Base-by-base conservation (phyloP, 23 tunicate genomes). In the Diplosoma virens region DNA sequence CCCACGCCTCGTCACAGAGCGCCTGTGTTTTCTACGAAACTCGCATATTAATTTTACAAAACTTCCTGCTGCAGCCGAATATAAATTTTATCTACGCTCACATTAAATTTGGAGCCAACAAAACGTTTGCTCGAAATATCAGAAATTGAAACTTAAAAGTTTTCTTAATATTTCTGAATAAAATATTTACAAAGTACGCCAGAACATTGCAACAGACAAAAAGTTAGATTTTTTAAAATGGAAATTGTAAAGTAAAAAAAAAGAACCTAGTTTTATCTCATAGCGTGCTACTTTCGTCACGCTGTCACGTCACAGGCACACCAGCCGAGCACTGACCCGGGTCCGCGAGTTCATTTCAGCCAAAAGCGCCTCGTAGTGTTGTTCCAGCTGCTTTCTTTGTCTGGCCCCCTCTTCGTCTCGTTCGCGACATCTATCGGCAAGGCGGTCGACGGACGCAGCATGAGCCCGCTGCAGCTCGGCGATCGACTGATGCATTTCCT, bases 1-100 rank as follows among this genome's bases (percentile, higher is more conserved):
- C 89, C 97, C 97, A 90, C 27, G 97, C 97, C 63, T 90, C 97
- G 34, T 90, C 90, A 58, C 97, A 90, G 61, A 84, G 54, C 1
- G 76, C 66, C 71, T 90, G 97, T 0, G 89, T 84, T 80, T 90
- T 84, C 97, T 90, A 34, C 27, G 5, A 31, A 74, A n/a, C n/a
- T n/a, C n/a, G n/a, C n/a, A n/a, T n/a, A n/a, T n/a, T n/a, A n/a
- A n/a, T n/a, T 45, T 9, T 9, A 45, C 52, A 45, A 11, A 45
- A 9, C 52, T 11, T 9, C 16, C 11, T 9, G 16, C 11, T 16
- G 11, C 14, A 9, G 52, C 16, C 16, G 52, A 45, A 11, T 9
- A 45, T 9, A 45, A 11, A 45, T 9, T 45, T 45, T 16, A n/a
- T 9, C 11, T 45, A 45, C 11, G 52, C 11, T 45, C 16, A 16